Percentiles rank a stretch among this genome's conserved stretches.
These are phyloP conservation scores for Clepsis dumicolana DNA, from an alignment of 2,888 invertebrate species.

Conservation along the genomic window DNA sequence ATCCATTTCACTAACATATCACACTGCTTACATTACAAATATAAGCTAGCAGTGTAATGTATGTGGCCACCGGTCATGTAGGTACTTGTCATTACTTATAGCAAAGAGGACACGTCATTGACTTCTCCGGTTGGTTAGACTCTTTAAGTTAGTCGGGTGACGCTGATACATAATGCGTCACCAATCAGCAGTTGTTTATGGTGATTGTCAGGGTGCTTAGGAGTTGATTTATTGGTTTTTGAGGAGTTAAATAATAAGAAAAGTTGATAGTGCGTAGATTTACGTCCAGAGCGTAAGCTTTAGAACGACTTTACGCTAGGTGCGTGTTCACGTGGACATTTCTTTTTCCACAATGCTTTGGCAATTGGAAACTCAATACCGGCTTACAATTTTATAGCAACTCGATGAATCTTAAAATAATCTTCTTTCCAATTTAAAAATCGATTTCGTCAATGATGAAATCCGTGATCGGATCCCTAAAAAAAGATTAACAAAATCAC, in stretches of 20 bases:
- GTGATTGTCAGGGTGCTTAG: conserved; percentile 13
- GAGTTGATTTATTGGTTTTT: conserved; percentile 13
- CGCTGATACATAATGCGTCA: conserved; percentile 29
- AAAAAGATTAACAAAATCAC: conserved; percentile 6
- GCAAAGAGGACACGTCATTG: background rate
- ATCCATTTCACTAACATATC: too few species aligned
- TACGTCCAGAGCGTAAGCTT: background rate
- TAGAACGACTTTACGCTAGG: background rate
- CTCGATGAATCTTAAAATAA: too few species aligned
- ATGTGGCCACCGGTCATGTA: too few species aligned
- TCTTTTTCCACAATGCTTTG: background rate
- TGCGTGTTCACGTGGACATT: background rate
- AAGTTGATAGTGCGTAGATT: background rate
- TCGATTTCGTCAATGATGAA: too few species aligned
- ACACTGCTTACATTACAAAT: too few species aligned
- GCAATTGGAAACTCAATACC: too few species aligned
- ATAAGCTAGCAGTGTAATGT: too few species aligned
- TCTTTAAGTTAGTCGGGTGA: background rate
- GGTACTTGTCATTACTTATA: background rate
- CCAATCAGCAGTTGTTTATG: conserved; percentile 34
- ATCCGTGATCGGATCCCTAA: conserved; percentile 5
- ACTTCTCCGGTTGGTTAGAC: background rate
- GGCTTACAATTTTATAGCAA: too few species aligned
- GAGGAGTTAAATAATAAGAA: background rate
- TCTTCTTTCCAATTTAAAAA: too few species aligned